phyloP scores from a whole-genome alignment of 2,113 vertebrate species.

The Chaenocephalus aceratus region DNA sequence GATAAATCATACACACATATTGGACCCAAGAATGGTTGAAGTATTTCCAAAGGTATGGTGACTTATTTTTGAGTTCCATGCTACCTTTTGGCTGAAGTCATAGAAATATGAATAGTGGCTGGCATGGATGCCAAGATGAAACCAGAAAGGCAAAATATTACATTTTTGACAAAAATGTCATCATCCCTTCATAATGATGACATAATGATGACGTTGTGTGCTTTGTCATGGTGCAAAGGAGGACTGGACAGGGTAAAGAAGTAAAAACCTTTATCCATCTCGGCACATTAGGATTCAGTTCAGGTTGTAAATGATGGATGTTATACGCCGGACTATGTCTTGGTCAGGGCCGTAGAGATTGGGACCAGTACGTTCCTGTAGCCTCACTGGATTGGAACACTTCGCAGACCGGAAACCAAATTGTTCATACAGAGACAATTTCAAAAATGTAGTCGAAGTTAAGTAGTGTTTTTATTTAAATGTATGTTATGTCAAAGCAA shows the following conservation, averaged over 20 bases:
- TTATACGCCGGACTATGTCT: not conserved
- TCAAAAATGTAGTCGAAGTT: not conserved
- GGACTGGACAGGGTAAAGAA: not conserved
- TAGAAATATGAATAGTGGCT: not conserved
- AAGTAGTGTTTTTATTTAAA: not conserved
- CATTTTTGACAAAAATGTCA: constrained; percentile 5
- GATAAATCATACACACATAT: constrained; percentile 9
- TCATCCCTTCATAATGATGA: not conserved
- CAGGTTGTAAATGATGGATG: constrained; percentile 26
- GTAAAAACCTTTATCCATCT: constrained; percentile 22
- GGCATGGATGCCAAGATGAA: not conserved
- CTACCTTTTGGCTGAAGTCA: not conserved
- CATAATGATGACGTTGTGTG: not conserved
- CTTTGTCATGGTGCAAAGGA: constrained; percentile 10
- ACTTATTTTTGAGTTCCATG: not conserved
- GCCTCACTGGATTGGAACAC: not conserved
- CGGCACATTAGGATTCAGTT: constrained; percentile 13
- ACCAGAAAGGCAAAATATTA: not conserved
- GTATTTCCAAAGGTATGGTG: not conserved
- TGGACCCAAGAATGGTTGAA: not conserved
- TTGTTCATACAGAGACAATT: not conserved
- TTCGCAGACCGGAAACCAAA: not conserved
- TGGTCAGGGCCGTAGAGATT: not conserved
- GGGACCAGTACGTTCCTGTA: not conserved
- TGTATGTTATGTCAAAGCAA: no score